Base-by-base conservation (phyloP, 37 sponge, comb jelly and placozoan genomes). In the Axinella damicornis region DNA sequence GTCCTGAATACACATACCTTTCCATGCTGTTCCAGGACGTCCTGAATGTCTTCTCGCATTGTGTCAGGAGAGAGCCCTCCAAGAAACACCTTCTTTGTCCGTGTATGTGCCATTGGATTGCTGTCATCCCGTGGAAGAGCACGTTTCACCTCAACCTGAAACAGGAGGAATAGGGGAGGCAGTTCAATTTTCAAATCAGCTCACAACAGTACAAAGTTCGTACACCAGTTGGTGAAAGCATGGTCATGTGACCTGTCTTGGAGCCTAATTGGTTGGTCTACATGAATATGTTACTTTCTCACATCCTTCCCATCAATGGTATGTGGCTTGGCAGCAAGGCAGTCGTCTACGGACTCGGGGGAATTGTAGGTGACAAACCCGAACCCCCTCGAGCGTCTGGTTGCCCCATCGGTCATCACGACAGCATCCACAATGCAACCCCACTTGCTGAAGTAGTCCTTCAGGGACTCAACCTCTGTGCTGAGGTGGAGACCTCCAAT, bases 1-100 rank as follows among this genome's bases (percentile, higher is more conserved):
- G n/a, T n/a, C n/a, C n/a, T n/a, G n/a, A n/a, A n/a, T n/a, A n/a
- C n/a, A n/a, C n/a, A n/a, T n/a, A n/a, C n/a, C n/a, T n/a, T 19
- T 9, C 86, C 91, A 70, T 37, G 57, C 31, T 69, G 74, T 25
- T 31, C 69, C 31, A 85, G 24, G 36, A 75, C 76, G 31, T 81
- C 86, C 32, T 17, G 22, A 19, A 85, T 74, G 33, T 85, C 81
- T 36, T 81, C 82, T 38, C 69, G 70, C 0, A 78, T 71, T 5
- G 91, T 91, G 5, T 81, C 82, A 9, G 65, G 82, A 32, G 69
- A 54, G 13, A 91, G 86, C 25, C 91, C 91, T 28, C 91, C 91
- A 41, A 91, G 85, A 24, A 91, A 91, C 64, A 91, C 77, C 73
- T 88, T 88, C 70, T 74, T 81, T 0, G 83, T 82, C 52, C 63